Percentiles rank a stretch among this genome's conserved stretches.
Conservation (phyloP, 2,113 vertebrate genomes). For the Myxocyprinus asiaticus region DNA sequence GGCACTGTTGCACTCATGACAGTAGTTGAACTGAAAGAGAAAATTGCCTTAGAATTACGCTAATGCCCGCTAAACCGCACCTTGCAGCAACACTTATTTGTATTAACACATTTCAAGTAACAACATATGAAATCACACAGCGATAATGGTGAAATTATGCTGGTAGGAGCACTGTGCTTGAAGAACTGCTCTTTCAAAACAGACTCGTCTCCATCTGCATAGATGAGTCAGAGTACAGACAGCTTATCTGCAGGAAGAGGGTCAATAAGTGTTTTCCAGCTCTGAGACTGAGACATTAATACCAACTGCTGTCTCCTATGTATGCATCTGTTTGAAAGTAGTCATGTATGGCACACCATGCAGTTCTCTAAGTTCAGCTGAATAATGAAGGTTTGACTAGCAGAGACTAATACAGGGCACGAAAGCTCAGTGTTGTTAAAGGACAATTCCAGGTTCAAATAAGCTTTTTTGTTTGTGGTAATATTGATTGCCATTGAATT, state of each 20-base stretch:
- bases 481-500: no score
- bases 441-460: no score
- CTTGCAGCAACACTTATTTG: no score
- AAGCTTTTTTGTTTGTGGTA: no score
- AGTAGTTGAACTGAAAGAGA: no score
- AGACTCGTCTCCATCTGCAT: constrained; percentile 18
- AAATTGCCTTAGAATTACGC: no score
- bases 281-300: not conserved
- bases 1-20: no score
- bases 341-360: not conserved
- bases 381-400: constrained; percentile 12
- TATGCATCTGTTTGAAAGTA: not conserved
- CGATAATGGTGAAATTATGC: not conserved
- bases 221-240: not conserved
- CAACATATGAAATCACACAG: no score
- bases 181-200: not conserved
- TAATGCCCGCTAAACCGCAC: no score
- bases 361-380: not conserved
- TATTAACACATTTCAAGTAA: no score
- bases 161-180: not conserved
- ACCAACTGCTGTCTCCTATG: not conserved
- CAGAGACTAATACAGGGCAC: not conserved
- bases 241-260: not conserved
- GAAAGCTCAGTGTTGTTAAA: no score
- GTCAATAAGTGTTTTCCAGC: not conserved